Conservation (phyloP, 2,888 invertebrate species). For the Heteromurus nitidus region DNA sequence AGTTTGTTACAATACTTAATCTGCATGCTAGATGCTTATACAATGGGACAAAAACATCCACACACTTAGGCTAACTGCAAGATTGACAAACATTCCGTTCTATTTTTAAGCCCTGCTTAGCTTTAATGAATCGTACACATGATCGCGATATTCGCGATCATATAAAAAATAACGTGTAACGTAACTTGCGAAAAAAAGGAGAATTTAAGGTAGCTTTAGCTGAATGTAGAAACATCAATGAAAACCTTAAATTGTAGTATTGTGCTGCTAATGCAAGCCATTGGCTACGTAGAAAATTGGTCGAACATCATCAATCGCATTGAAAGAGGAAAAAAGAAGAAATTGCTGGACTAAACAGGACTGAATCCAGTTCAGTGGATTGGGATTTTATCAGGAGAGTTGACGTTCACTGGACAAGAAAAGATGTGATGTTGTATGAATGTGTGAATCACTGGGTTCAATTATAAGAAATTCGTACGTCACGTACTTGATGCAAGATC, state of each 20-base stretch:
- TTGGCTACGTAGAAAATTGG: constrained; percentile 19
- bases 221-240: neutral
- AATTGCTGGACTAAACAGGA: neutral
- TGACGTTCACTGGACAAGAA: neutral
- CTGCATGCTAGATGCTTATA: neutral
- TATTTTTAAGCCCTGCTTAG: constrained; percentile 59
- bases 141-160: no score
- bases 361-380: neutral
- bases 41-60: neutral
- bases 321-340: neutral
- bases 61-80: constrained; percentile 8
- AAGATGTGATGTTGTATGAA: neutral
- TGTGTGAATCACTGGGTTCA: neutral
- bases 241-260: constrained; percentile 3
- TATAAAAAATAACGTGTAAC: no score
- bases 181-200: no score
- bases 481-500: neutral
- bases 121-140: constrained; percentile 54
- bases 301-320: neutral
- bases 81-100: constrained; percentile 55
- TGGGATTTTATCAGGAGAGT: neutral
- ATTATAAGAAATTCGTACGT: constrained; percentile 16
- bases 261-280: constrained; percentile 39
- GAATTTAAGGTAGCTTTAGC: no score
- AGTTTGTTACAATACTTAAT: neutral